These are phyloP conservation scores for Diarsia brunnea DNA, from an alignment of 2,888 invertebrate species.

Conservation along the genomic window DNA sequence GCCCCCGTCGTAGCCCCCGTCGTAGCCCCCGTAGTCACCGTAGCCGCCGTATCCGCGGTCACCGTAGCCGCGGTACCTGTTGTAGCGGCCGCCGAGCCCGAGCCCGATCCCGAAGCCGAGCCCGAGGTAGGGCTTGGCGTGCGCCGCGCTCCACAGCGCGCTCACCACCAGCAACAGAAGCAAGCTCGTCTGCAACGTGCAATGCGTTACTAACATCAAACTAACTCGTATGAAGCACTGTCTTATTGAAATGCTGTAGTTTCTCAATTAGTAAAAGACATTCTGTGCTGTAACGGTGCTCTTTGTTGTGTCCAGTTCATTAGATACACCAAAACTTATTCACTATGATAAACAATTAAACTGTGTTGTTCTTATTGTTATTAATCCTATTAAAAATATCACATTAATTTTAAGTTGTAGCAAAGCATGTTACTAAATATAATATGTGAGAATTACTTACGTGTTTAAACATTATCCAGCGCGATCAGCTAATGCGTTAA, in stretches of 20 bases:
- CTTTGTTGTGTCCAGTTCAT: neutral
- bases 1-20: neutral
- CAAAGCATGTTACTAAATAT: neutral
- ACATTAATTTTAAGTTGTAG: neutral
- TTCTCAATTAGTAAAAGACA: neutral
- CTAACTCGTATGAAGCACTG: neutral
- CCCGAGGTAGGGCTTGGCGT: conserved; percentile 46
- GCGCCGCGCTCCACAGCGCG: conserved; percentile 33
- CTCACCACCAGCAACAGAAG: conserved; percentile 34
- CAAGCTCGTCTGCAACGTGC: conserved; percentile 38
- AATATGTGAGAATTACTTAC: conserved; percentile 42
- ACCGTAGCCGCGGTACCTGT: neutral
- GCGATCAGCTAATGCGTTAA: conserved; percentile 12
- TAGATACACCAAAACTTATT: neutral
- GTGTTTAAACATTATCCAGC: conserved; percentile 40
- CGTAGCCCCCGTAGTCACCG: conserved; percentile 10
- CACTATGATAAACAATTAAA: neutral
- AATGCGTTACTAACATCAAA: neutral
- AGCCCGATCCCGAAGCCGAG: conserved; percentile 22
- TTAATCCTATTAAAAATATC: neutral
- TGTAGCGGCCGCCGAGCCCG: neutral
- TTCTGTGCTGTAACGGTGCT: neutral
- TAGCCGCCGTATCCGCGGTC: conserved; percentile 5
- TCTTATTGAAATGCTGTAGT: neutral
- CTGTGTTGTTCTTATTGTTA: neutral